A percentile compares a stretch with the other conserved stretches of the same genome.
Evolutionary conservation across 2,888 invertebrate genomes (phyloP).

Genomic region (Caenorhabditis virilis): DNA sequence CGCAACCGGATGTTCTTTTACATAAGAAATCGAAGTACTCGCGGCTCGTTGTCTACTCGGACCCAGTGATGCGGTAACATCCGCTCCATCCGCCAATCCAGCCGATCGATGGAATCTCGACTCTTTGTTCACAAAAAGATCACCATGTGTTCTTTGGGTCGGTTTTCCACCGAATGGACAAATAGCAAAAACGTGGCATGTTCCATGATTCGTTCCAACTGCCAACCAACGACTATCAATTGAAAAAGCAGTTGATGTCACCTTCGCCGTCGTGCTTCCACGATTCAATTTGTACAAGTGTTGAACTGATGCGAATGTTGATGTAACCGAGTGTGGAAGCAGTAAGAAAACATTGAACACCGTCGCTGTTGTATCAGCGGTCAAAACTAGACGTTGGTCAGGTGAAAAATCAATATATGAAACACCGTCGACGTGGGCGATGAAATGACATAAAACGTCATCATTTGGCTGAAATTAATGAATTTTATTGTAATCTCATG

Average conservation of each 20-base stretch:
- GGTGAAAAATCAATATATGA: conserved; percentile 45
- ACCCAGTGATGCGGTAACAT: conserved; percentile 31
- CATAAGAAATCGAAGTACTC: conserved; percentile 16
- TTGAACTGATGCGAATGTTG: conserved; percentile 78
- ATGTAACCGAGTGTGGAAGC: conserved; percentile 87
- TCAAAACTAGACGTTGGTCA: conserved; percentile 68
- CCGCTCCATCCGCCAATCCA: conserved; percentile 76
- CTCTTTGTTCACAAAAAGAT: conserved; percentile 85
- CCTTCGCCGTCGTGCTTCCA: conserved; percentile 93
- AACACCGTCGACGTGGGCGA: conserved; percentile 53
- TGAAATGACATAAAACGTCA: conserved; percentile 55
- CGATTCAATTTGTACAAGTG: conserved; percentile 92
- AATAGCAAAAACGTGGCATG: conserved; percentile 95
- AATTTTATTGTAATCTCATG: too few species aligned
- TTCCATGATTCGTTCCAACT: conserved; percentile 86
- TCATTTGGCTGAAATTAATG: conserved; percentile 12
- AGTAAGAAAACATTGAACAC: conserved; percentile 89
- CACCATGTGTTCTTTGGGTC: conserved; percentile 90
- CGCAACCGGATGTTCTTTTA: conserved; percentile 30
- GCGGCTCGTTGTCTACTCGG: conserved; percentile 24
- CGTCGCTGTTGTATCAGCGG: conserved; percentile 70
- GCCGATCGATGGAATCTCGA: conserved; percentile 87
- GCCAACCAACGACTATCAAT: conserved; percentile 83
- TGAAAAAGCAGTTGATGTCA: conserved; percentile 69
- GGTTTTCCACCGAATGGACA: conserved; percentile 84